Evolutionary conservation across 2,888 invertebrate genomes (phyloP), one percentile per base, ranked within the genome.

Genomic region (Amiota communis): DNA sequence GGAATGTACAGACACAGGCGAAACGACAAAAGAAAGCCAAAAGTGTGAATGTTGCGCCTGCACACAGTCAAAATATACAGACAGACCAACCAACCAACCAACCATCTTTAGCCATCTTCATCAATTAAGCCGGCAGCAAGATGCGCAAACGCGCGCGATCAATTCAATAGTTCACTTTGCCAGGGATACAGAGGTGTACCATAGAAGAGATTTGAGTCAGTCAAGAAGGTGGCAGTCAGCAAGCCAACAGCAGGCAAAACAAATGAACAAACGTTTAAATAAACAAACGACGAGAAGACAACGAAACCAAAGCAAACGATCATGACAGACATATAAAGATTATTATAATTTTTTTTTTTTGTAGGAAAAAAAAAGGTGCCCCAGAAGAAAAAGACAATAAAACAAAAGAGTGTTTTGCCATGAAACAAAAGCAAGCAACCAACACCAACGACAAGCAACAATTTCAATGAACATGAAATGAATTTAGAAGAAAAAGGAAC

Each of bases 211-310:
- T 20, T 46, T 74, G 63, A 73, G 12, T 72, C 83, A 73, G 74
- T 36, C 72, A 74, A 63, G 73, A 77, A 10, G 4, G 53, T 17
- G 23, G 12, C 3, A 17, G 61, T 17, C 20, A 78, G 59, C 69
- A 46, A 59, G 15, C 56, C 67, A 48, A 49, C 56, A 12, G 51
- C 61, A 72, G 57, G 20, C 53, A 72, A 57, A 53, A 70, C 68
- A 84, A 80, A 82, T 79, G 82, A 82, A 82, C 79, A 86, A 83
- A 86, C 86, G 86, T 83, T 83, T 86, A 83, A 86, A 83, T 86
- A 83, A 83, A 83, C 86, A 83, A 83, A 86, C 20, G 20, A 17
- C 17, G 11, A 59, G 59, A 20, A 20, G 59, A 59, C 17, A 1
- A 17, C 59, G 17, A 11, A 63, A 63, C 23, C 36, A 36, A 59